Evolutionary conservation across 2,888 invertebrate genomes (phyloP), one percentile per base, ranked within the genome.

Genomic region (Arge pagana): DNA sequence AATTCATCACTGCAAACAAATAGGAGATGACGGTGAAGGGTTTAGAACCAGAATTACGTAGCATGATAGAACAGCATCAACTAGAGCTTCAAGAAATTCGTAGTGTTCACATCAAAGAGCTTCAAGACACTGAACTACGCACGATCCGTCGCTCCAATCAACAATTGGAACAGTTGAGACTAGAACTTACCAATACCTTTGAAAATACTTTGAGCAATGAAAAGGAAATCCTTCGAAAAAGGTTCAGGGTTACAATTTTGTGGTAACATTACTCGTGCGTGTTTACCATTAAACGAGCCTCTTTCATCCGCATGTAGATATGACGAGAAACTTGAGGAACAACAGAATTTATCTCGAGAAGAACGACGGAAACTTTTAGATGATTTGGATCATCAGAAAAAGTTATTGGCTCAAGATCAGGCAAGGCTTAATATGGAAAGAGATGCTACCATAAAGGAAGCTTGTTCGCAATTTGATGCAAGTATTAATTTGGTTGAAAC

Each of bases 11-110:
- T 30, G 24, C 55, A 36, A 24, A 39, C 50, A 50, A 58, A 5
- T 52, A 85, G 89, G 91, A 92, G 70, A 78, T 91, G 66, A 92
- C 93, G 3, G 89, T 93, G 0, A 92, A 90, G 78, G 91, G 92
- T 0, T 74, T 93, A n/a, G 92, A 93, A 74, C 86, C 89, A 0
- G 93, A 93, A 72, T 80, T 93, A 3, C 83, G 89, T 18, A 86
- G 85, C 63, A 89, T 93, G 86, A 86, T 88, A 24, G 83, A 85
- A 15, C 80, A 86, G 2, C 88, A 89, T 67, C 85, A 87, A 62
- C 82, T 84, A 65, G 85, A 87, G 64, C 74, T 91, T 50, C 78
- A 85, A 0, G 88, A 90, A 62, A 80, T 90, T 66, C 77, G 87
- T 10, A 81, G 84, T 0, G 79, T 84, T 48, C 87, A 87, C 67